A percentile compares a stretch with the other conserved stretches of the same genome.
phyloP scores from a whole-genome alignment of 2,888 invertebrate species.

The Drosophila pegasa region DNA sequence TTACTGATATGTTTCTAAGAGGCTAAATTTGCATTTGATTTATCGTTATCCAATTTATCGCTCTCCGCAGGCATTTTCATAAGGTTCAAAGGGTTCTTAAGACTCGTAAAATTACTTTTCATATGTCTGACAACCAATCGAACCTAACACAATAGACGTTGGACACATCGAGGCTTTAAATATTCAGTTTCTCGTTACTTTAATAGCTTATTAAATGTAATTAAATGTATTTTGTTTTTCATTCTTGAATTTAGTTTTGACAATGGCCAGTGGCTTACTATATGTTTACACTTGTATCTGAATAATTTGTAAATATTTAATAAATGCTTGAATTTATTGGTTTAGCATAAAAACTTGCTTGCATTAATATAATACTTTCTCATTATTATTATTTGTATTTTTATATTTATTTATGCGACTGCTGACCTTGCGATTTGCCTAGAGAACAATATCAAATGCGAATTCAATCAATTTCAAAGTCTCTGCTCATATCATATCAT shows the following conservation, averaged over 20 bases:
- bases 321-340: slow-evolving; percentile 69
- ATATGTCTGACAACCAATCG: slow-evolving; percentile 33
- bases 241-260: slow-evolving; percentile 22
- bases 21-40: slow-evolving; percentile 81
- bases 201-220: slow-evolving; percentile 26
- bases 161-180: slow-evolving; percentile 34
- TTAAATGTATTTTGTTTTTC: slow-evolving; percentile 21
- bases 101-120: slow-evolving; percentile 24
- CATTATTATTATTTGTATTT: slow-evolving; percentile 6
- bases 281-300: slow-evolving; percentile 40
- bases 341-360: slow-evolving; percentile 58
- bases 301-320: slow-evolving; percentile 53
- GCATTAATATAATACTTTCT: slow-evolving; percentile 59
- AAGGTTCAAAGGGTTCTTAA: slow-evolving; percentile 19
- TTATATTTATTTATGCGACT: slow-evolving; percentile 16
- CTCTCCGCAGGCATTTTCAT: slow-evolving; percentile 13
- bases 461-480: slow-evolving; percentile 33
- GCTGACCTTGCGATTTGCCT: slow-evolving; percentile 39
- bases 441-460: slow-evolving; percentile 59
- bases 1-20: slow-evolving; percentile 85
- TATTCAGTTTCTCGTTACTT: slow-evolving; percentile 1
- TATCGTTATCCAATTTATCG: slow-evolving; percentile 33
- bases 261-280: slow-evolving; percentile 27
- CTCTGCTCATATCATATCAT: slow-evolving; percentile 22
- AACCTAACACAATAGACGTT: slow-evolving; percentile 37